Conservation (phyloP, 2,888 invertebrate genomes). For the Drosophila infuscata region DNA sequence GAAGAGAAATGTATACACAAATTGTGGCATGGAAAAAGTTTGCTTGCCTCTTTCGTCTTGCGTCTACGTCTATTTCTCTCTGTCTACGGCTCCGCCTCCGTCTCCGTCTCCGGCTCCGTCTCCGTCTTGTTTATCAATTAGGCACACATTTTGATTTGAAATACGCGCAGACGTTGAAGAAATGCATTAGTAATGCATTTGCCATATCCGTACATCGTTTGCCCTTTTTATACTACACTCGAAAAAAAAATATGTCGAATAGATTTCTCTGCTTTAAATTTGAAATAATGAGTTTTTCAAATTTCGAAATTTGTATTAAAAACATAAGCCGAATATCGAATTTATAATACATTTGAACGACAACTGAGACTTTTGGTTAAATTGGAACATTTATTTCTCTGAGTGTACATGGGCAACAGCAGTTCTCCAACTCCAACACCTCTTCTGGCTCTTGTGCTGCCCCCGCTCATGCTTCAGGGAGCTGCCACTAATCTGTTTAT, state of each 20-base stretch:
- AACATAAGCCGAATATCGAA: neutral
- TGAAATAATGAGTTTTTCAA: neutral
- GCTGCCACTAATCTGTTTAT: constrained; percentile 72
- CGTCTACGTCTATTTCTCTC: constrained; percentile 1
- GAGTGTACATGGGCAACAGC: neutral
- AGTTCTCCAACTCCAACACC: neutral
- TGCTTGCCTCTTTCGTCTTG: neutral
- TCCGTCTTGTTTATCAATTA: constrained; percentile 73
- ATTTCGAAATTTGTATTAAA: neutral
- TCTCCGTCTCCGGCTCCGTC: constrained; percentile 2
- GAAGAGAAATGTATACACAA: constrained; percentile 18
- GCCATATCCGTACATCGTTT: constrained; percentile 35
- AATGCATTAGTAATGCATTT: constrained; percentile 65
- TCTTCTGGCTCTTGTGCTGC: neutral
- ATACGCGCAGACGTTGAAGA: constrained; percentile 36
- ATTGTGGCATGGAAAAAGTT: constrained; percentile 34
- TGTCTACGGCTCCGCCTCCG: neutral
- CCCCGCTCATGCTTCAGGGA: constrained; percentile 9
- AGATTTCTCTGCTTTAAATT: neutral
- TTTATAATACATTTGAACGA: neutral
- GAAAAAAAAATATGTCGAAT: neutral
- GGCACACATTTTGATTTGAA: constrained; percentile 57
- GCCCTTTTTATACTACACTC: constrained; percentile 35
- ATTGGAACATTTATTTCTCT: neutral
- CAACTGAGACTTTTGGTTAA: neutral